Evolutionary conservation across 2,113 vertebrate genomes (phyloP), one percentile per base, ranked within the genome.

Genomic region (Pseudorectes ferrugineus): DNA sequence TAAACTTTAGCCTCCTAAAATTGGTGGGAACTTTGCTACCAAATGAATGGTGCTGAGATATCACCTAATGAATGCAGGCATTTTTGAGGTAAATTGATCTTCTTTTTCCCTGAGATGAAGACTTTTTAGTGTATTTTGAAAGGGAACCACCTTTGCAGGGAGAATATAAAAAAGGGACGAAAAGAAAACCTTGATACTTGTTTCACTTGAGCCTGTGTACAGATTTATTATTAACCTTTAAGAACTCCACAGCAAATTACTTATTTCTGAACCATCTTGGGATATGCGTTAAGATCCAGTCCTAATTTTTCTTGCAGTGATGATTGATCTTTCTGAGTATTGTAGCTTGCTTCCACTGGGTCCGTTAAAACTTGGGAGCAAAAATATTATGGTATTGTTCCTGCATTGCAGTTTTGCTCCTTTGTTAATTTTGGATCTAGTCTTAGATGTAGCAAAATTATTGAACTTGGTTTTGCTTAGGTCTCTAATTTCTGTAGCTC

Each of bases 381-480:
- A 74, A 85, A 73, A 6, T 10, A 63, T 67, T 51, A 88, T 45
- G 31, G 31, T 81, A 72, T 95, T 96, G 76, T 75, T 78, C 70
- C 49, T 96, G 92, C 83, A 91, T 79, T 96, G 93, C 88, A 96
- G 88, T 97, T 98, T 97, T 97, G 29, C 51, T 96, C 42, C 84
- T 94, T 91, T 94, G 87, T 97, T 97, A 97, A 96, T 97, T 97
- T 96, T 96, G 91, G 92, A 95, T 89, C 10, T 49, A 95, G 87
- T 96, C 92, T 81, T 97, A 72, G 72, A 72, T 83, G 77, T 68
- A 92, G 96, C 65, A 94, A 83, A 97, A 95, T 96, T 97, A 95
- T 85, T 95, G 87, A 96, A 93, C 78, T 96, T 95, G 61, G 57
- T 98, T 98, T 97, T 98, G 95, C 96, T 98, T 98, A 96, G 94